phyloP scores from a whole-genome alignment of 2,113 vertebrate species.

The Tiliqua scincoides region DNA sequence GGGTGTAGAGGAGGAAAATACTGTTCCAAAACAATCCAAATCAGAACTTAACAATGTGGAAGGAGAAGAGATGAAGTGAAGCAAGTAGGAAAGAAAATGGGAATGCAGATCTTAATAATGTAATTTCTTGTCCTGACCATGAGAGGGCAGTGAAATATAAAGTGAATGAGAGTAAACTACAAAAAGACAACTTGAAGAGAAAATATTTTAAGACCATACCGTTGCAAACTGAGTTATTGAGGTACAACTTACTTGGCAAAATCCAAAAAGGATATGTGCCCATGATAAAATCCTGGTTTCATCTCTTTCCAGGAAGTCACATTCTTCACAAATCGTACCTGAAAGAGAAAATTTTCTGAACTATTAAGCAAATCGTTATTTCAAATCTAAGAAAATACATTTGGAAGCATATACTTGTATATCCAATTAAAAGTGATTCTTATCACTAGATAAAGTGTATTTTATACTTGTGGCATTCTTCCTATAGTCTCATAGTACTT shows the following conservation, averaged over 20 bases:
- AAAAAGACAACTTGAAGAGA: not conserved
- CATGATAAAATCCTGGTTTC: conserved; percentile 98
- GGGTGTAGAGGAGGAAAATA: not conserved
- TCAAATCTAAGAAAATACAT: not conserved
- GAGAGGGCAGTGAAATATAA: conserved; percentile 72
- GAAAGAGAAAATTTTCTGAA: conserved; percentile 49
- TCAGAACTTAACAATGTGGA: not conserved
- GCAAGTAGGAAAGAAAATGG: not conserved
- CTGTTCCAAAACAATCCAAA: not conserved
- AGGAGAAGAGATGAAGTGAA: not conserved
- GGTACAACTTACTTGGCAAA: conserved; percentile 88
- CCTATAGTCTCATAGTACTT: not conserved
- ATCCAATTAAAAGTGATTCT: not conserved
- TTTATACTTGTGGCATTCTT: not conserved
- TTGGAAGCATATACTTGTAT: not conserved
- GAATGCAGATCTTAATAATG: not conserved
- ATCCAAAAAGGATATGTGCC: conserved; percentile 94
- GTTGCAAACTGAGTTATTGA: conserved; percentile 7
- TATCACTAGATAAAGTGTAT: not conserved
- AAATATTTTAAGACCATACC: conserved; percentile 36
- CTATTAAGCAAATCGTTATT: not conserved
- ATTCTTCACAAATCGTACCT: conserved; percentile 96
- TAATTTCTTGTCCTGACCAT: conserved; percentile 49
- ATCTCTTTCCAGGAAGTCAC: conserved; percentile 95
- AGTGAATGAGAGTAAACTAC: conserved; percentile 5